Base-by-base conservation (phyloP, 1,140 invertebrate species). In the Nautilus pompilius region DNA sequence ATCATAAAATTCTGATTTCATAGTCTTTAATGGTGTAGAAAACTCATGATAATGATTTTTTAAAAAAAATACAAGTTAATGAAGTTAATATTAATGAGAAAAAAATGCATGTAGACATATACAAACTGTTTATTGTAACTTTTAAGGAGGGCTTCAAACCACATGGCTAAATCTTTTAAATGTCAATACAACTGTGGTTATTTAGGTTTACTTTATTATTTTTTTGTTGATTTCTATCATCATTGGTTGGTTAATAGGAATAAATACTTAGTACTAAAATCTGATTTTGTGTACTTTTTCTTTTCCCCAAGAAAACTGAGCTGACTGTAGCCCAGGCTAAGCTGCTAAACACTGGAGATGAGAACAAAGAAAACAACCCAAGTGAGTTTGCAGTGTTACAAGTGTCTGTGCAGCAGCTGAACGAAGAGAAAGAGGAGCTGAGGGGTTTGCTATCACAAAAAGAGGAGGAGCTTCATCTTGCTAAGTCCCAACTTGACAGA, bases 311-410 rank as follows among this genome's bases (percentile, higher is more conserved):
- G 76, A 76, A 68, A 68, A 67, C 62, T 55, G 76, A 76, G 33
- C 58, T 78, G 49, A 71, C 72, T 26, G 62, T 68, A 33, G 63
- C 68, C 3, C 72, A 76, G 41, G 72, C 71, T 2, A 51, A 67
- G 45, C 61, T 72, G 5, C 29, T 69, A 28, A 58, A 55, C 51
- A 56, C 58, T 10, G 67, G 59, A 45, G 75, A 79, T 41, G 76
- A 73, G 53, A 65, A 70, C 63, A 76, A 77, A 62, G 73, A 78
- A 56, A 75, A 75, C 48, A 70, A 70, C 54, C 74, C 74, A 5
- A 74, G 65, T 67, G 76, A 74, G 53, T 65, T 65, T 22, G 71
- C 71, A 34, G 69, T 74, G 28, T 61, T 78, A 62, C 73, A 77
- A 58, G 67, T 69, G 13, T 75, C 75, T 45, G 59, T 79, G 6